Base-by-base conservation (phyloP, 2,888 invertebrate species). In the Diarsia rubi region DNA sequence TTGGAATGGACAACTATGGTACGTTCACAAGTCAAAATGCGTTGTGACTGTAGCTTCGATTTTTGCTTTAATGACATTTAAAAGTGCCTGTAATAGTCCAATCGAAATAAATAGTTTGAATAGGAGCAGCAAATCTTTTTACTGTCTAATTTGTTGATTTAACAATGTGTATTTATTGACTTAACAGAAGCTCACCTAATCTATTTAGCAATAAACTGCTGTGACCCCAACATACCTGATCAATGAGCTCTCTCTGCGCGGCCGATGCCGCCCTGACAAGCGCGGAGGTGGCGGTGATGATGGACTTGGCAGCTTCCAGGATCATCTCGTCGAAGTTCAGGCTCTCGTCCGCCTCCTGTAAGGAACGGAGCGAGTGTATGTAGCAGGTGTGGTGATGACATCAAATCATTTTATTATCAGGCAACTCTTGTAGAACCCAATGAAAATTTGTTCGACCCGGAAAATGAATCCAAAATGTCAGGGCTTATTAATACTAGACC, bases 291-390 rank as follows among this genome's bases (percentile, higher is more conserved):
- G 99, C 99, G 0, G 99, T 98, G 86, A 99, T 99, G 88, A 99
- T 99, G 3, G 99, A 99, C 96, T 99, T 99, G 59, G 99, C 99
- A 0, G 99, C 99, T 92, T 99, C 99, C 89, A 99, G 95, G 88
- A 99, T 99, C 98, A 99, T 99, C 96, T 99, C 99, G 93, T 99
- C 99, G 94, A 99, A 99, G 96, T 99, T 99, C 95, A 99, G 97
- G 84, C 98, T 98, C 93, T 99, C 99, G 92, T 99, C 99, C 8
- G 98, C 97, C 93, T 98, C 98, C 98, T 99, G 95, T 1, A 12
- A 27, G 45, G 59, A 67, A 72, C 14, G 42, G 59, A 27, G 3
- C 27, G n/a, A 57, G 27, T 8, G 16, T 57, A 57, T 57, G 57
- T 24, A 27, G 27, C 3, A 16, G 27, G 24, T 12, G 8, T 14